Percentiles rank a stretch among this genome's conserved stretches.
Evolutionary conservation across 1,140 invertebrate species (phyloP).

Genomic region (Mactra quadrangularis): DNA sequence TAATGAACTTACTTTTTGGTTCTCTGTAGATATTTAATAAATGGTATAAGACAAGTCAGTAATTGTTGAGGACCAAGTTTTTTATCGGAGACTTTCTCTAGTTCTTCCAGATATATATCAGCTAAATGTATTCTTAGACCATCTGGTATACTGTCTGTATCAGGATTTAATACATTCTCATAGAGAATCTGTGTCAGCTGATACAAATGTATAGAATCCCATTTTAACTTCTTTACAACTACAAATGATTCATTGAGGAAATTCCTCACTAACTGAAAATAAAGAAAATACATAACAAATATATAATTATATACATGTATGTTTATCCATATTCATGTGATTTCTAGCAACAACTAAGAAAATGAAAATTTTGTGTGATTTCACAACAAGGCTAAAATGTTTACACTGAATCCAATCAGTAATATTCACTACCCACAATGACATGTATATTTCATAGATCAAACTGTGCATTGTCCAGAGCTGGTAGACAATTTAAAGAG

Average conservation of each 20-base stretch:
- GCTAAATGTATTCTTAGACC: conserved; percentile 90
- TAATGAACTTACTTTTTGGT: conserved; percentile 64
- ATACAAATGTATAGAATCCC: conserved; percentile 86
- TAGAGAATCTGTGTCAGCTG: conserved; percentile 85
- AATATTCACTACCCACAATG: too few species aligned
- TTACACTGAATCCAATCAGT: too few species aligned
- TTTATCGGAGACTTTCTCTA: conserved; percentile 89
- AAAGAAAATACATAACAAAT: conserved; percentile 63
- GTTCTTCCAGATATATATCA: conserved; percentile 94
- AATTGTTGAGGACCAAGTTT: conserved; percentile 65
- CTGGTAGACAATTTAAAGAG: too few species aligned
- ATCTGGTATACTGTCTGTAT: conserved; percentile 81
- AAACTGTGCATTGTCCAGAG: too few species aligned
- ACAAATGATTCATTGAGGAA: conserved; percentile 90
- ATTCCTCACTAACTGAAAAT: conserved; percentile 89
- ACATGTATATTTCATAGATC: too few species aligned
- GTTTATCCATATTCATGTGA: too few species aligned
- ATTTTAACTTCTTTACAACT: conserved; percentile 87
- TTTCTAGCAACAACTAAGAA: too few species aligned
- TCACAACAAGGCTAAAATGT: too few species aligned
- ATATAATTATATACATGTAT: too few species aligned
- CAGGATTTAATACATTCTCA: conserved; percentile 82
- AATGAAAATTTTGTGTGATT: too few species aligned
- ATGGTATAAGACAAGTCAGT: conserved; percentile 65
- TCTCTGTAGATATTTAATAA: conserved; percentile 59